A percentile compares a stretch with the other conserved stretches of the same genome.
Conservation (phyloP, 2,113 vertebrate genomes). For the Sinocyclocheilus grahami region DNA sequence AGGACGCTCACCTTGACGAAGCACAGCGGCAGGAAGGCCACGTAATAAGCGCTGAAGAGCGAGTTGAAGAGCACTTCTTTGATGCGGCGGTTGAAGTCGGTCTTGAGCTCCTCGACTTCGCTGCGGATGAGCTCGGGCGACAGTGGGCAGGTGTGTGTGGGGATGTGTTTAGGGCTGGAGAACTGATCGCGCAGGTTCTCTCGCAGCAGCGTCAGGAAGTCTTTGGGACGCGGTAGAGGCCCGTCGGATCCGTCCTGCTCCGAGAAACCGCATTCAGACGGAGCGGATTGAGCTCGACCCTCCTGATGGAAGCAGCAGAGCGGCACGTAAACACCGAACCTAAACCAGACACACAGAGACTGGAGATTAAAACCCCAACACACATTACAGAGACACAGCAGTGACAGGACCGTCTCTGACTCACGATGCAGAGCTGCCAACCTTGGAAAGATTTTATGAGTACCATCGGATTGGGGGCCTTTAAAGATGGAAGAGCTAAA, state of each 20-base stretch:
- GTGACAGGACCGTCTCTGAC: too few relatives aligned
- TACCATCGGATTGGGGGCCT: too few relatives aligned
- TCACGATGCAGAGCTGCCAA: too few relatives aligned
- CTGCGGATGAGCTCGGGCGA: slow-evolving; percentile 94
- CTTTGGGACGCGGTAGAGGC: slow-evolving; percentile 84
- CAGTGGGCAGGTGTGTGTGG: slow-evolving; percentile 91
- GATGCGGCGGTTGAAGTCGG: slow-evolving; percentile 96
- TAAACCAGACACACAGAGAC: slow-evolving; percentile 56
- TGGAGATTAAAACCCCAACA: background rate
- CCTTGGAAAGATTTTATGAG: too few relatives aligned
- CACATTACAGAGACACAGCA: background rate
- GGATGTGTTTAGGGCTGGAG: slow-evolving; percentile 83
- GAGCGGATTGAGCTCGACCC: slow-evolving; percentile 78
- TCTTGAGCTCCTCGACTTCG: slow-evolving; percentile 96
- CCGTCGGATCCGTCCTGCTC: slow-evolving; percentile 82
- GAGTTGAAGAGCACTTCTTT: slow-evolving; percentile 99
- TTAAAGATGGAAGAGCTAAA: too few relatives aligned
- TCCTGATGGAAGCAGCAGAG: slow-evolving; percentile 98
- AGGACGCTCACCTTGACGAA: slow-evolving; percentile 89
- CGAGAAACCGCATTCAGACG: slow-evolving; percentile 84
- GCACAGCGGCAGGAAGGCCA: slow-evolving; percentile 95
- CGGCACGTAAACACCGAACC: slow-evolving; percentile 96
- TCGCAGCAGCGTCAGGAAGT: slow-evolving; percentile 89
- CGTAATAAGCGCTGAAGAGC: slow-evolving; percentile 97
- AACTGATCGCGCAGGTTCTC: slow-evolving; percentile 95